Evolutionary conservation across 2,797 vertebrate genomes (phyloP), one percentile per base, ranked within the genome.

Genomic region (Clarias platycephalus): DNA sequence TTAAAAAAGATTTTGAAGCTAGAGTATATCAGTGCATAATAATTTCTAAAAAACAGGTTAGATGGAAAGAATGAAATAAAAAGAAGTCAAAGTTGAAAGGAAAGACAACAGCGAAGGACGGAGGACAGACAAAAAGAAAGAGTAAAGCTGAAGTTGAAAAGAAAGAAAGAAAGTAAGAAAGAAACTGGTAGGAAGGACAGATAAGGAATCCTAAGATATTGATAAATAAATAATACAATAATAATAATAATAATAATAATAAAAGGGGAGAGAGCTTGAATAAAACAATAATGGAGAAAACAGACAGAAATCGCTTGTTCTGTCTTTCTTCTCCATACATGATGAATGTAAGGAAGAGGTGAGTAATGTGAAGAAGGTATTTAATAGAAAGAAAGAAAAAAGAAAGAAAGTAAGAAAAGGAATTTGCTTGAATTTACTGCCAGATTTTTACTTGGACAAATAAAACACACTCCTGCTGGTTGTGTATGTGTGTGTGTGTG

Each of bases 381-480:
- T 31, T 28, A 31, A 6, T 4, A 26, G n/a, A 20, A 5, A 55
- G n/a, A 76, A 31, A 75, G 58, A 64, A 83, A n/a, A 1, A 0
- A 12, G 0, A 60, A 16, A 58, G 20, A 40, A 34, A 78, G 40
- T 67, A 44, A 26, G 8, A 80, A 71, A 26, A 53, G 22, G 16
- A n/a, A 37, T 83, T 13, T 24, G 20, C 34, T 70, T 44, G 24
- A 83, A 72, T 80, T 85, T 40, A 7, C 64, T 75, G 90, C 85
- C 82, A 76, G 80, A 89, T 84, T 92, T 93, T 93, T 87, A 90
- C 92, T 86, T 82, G 88, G 87, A 82, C 44, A 89, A 89, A 88
- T 91, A 86, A 86, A 89, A 87, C 89, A 89, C 93, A 93, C 94
- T 94, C 93, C 94, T 95, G 92, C 92, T 92, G 84, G 77, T 84